Evolutionary conservation across 2,888 invertebrate genomes (phyloP).

Genomic region (Oscheius sp.): DNA sequence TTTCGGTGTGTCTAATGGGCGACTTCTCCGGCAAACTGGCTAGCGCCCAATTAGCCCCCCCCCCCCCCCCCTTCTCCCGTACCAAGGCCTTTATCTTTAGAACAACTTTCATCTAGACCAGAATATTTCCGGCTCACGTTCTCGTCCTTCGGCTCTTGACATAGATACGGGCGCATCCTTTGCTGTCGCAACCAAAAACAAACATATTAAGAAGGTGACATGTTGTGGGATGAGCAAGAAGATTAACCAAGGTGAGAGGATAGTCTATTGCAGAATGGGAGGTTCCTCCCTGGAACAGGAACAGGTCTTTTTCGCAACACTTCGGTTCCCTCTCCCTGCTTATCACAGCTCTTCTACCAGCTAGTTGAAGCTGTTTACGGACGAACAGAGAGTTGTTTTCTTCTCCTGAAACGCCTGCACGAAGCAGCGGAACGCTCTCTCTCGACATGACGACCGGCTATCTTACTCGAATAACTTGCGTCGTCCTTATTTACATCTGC

Average conservation of each 20-base stretch:
- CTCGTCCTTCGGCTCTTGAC: constrained; percentile 14
- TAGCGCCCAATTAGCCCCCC: constrained; percentile 23
- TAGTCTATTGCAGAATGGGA: no score
- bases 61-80: no score
- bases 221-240: background rate
- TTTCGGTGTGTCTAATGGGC: constrained; percentile 17
- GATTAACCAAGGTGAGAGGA: background rate
- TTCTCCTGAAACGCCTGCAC: constrained; percentile 20
- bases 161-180: constrained; percentile 16
- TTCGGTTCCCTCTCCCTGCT: constrained; percentile 6
- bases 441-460: background rate
- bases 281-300: background rate
- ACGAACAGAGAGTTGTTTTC: constrained; percentile 11
- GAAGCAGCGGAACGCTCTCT: constrained; percentile 27
- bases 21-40: constrained; percentile 28
- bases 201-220: constrained; percentile 23
- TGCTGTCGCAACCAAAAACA: constrained; percentile 22
- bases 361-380: constrained; percentile 25
- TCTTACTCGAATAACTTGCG: background rate
- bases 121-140: constrained; percentile 7
- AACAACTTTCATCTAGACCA: constrained; percentile 8
- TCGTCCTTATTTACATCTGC: constrained; percentile 9
- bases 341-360: constrained; percentile 8
- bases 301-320: background rate
- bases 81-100: no score